phyloP scores from a whole-genome alignment of 2,113 vertebrate genomes.

The Podiceps cristatus region DNA sequence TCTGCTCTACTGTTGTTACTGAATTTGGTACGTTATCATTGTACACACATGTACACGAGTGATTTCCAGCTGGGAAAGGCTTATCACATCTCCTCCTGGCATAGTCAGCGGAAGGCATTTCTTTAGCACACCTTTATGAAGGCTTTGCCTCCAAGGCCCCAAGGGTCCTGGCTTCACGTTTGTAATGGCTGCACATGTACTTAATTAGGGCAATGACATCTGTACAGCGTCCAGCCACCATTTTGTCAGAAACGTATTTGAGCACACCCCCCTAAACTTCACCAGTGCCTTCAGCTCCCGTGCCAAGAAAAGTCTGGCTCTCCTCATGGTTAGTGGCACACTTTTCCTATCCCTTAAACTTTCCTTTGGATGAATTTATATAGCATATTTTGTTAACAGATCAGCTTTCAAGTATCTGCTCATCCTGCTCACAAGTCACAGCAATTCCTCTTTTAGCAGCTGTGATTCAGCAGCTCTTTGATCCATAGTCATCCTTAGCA shows the following conservation, averaged over 20 bases:
- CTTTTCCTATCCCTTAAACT: background rate
- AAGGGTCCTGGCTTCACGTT: background rate
- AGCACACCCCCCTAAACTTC: background rate
- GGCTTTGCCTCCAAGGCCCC: background rate
- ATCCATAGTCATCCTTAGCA: background rate
- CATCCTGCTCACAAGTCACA: background rate
- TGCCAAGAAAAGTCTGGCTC: background rate
- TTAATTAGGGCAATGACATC: background rate
- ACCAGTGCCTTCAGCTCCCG: slow-evolving; percentile 3
- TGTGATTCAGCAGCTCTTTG: slow-evolving; percentile 20
- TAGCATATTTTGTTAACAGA: background rate
- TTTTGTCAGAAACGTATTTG: background rate
- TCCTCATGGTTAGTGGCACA: background rate
- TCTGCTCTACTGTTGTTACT: background rate
- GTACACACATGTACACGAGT: background rate
- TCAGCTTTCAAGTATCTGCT: background rate
- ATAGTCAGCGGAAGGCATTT: background rate
- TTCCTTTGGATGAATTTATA: slow-evolving; percentile 12
- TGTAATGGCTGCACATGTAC: background rate
- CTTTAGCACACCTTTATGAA: slow-evolving; percentile 34
- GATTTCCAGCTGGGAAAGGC: slow-evolving; percentile 30
- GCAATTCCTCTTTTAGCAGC: slow-evolving; percentile 1
- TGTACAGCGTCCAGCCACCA: background rate
- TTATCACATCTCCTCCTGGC: background rate
- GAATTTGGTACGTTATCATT: background rate